These are phyloP conservation scores for Himalopsyche phryganea DNA, from an alignment of 1,140 invertebrate species.

Conservation along the genomic window DNA sequence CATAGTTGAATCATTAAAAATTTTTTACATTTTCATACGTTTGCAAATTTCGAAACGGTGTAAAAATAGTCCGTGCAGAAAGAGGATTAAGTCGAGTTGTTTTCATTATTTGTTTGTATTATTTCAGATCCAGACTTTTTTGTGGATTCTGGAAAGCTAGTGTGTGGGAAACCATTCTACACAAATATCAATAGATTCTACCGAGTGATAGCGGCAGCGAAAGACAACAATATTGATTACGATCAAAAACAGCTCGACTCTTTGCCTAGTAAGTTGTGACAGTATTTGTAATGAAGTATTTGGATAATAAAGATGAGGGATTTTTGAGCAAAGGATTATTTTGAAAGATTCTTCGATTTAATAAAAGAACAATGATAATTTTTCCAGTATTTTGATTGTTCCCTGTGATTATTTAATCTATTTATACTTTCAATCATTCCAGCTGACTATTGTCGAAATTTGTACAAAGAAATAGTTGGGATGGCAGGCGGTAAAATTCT, in stretches of 20 bases:
- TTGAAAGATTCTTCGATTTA: slow-evolving; percentile 12
- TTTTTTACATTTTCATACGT: no score
- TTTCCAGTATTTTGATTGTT: no score
- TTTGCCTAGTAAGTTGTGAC: slow-evolving; percentile 55
- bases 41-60: no score
- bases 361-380: no score
- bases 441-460: slow-evolving; percentile 61
- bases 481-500: slow-evolving; percentile 62
- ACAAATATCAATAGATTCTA: slow-evolving; percentile 48
- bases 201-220: slow-evolving; percentile 50
- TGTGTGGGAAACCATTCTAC: slow-evolving; percentile 59
- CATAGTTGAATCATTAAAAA: no score
- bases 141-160: slow-evolving; percentile 53
- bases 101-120: neutral
- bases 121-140: slow-evolving; percentile 46
- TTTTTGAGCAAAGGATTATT: no score
- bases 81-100: no score
- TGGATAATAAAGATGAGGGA: no score
- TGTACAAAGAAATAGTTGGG: slow-evolving; percentile 56
- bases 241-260: slow-evolving; percentile 52
- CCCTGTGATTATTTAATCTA: no score
- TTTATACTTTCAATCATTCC: slow-evolving; percentile 15
- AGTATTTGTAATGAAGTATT: neutral
- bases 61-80: no score
- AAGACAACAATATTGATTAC: slow-evolving; percentile 52